phyloP scores from a whole-genome alignment of 2,113 vertebrate genomes.

The Percina caprodes region DNA sequence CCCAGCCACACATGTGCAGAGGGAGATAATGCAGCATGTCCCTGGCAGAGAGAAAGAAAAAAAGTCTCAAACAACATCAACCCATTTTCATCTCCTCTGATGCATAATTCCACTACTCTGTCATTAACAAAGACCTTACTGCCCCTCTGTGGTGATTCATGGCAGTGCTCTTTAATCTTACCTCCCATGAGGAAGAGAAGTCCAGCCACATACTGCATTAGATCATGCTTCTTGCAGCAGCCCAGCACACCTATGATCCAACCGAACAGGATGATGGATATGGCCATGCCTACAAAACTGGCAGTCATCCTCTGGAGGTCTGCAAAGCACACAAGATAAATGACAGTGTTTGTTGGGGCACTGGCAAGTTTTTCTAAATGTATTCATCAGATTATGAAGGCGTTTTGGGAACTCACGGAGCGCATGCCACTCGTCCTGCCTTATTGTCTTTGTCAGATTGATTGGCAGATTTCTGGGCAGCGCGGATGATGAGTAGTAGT shows the following conservation, averaged over 20 bases:
- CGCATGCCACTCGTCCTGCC: conserved; percentile 94
- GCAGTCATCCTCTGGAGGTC: conserved; percentile 95
- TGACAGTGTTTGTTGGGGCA: background rate
- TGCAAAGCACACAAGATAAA: conserved; percentile 57
- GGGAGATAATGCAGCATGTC: conserved; percentile 99
- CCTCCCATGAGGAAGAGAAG: conserved; percentile 97
- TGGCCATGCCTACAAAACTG: conserved; percentile 94
- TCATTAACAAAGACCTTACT: conserved; percentile 44
- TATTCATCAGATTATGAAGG: conserved; percentile 10
- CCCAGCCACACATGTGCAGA: conserved; percentile 98
- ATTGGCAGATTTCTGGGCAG: conserved; percentile 90
- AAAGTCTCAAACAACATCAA: conserved; percentile 21
- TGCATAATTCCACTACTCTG: conserved; percentile 15
- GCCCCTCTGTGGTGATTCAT: conserved; percentile 66
- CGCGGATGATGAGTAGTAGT: conserved; percentile 92
- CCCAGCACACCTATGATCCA: conserved; percentile 93
- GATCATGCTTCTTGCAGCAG: conserved; percentile 93
- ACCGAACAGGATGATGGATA: conserved; percentile 94
- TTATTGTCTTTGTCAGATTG: conserved; percentile 92
- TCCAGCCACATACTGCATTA: conserved; percentile 96
- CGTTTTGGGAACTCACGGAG: conserved; percentile 87
- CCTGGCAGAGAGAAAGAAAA: conserved; percentile 80
- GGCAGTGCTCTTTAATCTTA: conserved; percentile 76
- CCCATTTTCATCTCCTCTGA: conserved; percentile 31
- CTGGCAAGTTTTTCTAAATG: conserved; percentile 14